Evolutionary conservation across 2,888 invertebrate genomes (phyloP), one percentile per base, ranked within the genome.

Genomic region (Drosophila robusta): DNA sequence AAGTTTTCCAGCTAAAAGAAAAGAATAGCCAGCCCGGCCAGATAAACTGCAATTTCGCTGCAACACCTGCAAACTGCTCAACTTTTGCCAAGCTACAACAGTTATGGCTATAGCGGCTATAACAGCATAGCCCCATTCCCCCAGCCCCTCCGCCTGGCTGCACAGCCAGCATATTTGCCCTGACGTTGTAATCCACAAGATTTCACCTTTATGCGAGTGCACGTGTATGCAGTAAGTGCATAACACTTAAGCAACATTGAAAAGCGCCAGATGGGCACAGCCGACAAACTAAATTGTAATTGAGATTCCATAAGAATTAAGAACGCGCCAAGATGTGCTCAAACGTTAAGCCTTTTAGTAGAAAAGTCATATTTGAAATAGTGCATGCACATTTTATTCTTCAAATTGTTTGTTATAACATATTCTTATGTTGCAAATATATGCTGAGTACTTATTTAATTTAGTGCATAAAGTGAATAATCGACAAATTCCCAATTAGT

Each of bases 1-100:
- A 85, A 80, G 80, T 75, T 78, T 57, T 57, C 57, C 41, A 67
- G 54, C 58, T 47, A 70, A 64, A 64, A 46, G 39, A 57, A 52
- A 49, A 51, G 58, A 49, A 57, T 50, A 36, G 58, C 52, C 58
- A 54, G 61, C 14, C 51, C 62, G 78, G 62, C 68, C 76, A 80
- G 85, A 85, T 85, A 88, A 86, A 85, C 85, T 88, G 85, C 84
- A 85, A 88, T 85, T 88, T 80, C 75, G 87, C 62, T 83, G 85
- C 88, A 85, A 86, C 85, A 85, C 85, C 85, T 85, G 85, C 66
- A 72, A 78, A 80, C 81, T 80, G 89, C 87, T 85, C 70, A 85
- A 85, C 78, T 86, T 86, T 65, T 49, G 62, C 72, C 60, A 67
- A 70, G 70, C 80, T 71, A 52, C 68, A 71, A 60, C 82, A 85